phyloP scores from a whole-genome alignment of 2,797 vertebrate genomes.

The Hydrophis major region DNA sequence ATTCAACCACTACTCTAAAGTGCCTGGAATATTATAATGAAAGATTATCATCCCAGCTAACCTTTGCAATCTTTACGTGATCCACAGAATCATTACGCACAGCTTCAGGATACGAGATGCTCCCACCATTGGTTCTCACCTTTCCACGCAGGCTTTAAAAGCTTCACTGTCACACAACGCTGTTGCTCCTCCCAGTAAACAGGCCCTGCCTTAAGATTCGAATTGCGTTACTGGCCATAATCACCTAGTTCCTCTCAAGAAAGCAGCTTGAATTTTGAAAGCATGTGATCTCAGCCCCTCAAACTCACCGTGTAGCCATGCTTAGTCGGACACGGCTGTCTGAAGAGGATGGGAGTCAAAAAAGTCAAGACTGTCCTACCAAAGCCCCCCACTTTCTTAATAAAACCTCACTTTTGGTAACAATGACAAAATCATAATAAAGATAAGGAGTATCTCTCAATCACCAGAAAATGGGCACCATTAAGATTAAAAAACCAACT shows the following conservation, averaged over 20 bases:
- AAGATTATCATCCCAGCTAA: not conserved
- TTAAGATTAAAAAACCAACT: not conserved
- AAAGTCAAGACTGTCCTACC: not conserved
- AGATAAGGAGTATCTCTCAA: not conserved
- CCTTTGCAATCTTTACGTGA: not conserved
- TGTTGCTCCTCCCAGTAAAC: constrained; percentile 33
- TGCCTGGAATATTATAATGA: not conserved
- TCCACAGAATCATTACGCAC: not conserved
- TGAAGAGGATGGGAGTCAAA: not conserved
- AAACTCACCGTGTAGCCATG: not conserved
- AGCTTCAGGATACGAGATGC: not conserved
- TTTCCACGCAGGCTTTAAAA: not conserved
- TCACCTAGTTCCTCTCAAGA: constrained; percentile 53
- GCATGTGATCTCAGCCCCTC: constrained; percentile 47
- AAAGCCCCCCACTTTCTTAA: not conserved
- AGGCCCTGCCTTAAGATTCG: constrained; percentile 20
- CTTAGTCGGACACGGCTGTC: not conserved
- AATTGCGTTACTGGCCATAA: constrained; percentile 64
- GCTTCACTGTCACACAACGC: not conserved
- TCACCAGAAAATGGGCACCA: not conserved
- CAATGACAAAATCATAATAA: not conserved
- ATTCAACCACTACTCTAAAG: not conserved
- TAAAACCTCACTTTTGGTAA: not conserved
- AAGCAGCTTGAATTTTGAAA: constrained; percentile 50
- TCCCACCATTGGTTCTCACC: not conserved